These are phyloP conservation scores for Neodon shergylaensis DNA, from an alignment of 2,113 vertebrate species.

Conservation along the genomic window DNA sequence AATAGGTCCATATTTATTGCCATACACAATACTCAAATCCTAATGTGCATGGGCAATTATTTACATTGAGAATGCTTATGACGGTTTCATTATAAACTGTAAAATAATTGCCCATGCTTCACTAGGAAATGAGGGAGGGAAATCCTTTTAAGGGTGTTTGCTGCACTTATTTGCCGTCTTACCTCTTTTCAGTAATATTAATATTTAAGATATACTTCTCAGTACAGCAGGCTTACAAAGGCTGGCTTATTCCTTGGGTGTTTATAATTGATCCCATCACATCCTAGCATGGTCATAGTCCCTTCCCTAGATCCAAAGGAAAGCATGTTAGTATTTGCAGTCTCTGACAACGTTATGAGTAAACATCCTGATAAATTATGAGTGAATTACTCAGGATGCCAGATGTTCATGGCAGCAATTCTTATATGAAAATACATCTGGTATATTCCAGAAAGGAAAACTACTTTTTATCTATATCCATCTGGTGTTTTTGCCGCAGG, in stretches of 20 bases:
- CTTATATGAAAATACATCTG: constrained; percentile 45
- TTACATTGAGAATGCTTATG: neutral
- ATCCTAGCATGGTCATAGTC: neutral
- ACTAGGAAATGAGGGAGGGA: neutral
- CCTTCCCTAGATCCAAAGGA: constrained; percentile 41
- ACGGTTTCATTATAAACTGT: neutral
- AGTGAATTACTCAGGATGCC: constrained; percentile 71
- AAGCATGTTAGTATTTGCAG: constrained; percentile 43
- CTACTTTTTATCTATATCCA: constrained; percentile 57
- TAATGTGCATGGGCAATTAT: too few relatives aligned
- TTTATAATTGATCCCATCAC: constrained; percentile 8
- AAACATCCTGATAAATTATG: constrained; percentile 69
- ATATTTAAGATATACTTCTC: neutral
- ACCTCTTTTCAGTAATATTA: constrained; percentile 25
- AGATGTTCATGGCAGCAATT: constrained; percentile 76
- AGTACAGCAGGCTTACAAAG: neutral
- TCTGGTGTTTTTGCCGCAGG: constrained; percentile 8
- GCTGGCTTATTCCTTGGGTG: neutral
- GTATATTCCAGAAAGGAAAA: constrained; percentile 61
- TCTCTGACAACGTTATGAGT: constrained; percentile 53
- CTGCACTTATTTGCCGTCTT: neutral
- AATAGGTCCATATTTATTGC: too few relatives aligned
- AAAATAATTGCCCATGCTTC: neutral
- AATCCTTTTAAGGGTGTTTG: neutral
- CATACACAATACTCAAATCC: too few relatives aligned